Percentiles rank a stretch among this genome's conserved stretches.
Conservation (phyloP, 1,140 invertebrate genomes). For the Ostrea denselamellosa region DNA sequence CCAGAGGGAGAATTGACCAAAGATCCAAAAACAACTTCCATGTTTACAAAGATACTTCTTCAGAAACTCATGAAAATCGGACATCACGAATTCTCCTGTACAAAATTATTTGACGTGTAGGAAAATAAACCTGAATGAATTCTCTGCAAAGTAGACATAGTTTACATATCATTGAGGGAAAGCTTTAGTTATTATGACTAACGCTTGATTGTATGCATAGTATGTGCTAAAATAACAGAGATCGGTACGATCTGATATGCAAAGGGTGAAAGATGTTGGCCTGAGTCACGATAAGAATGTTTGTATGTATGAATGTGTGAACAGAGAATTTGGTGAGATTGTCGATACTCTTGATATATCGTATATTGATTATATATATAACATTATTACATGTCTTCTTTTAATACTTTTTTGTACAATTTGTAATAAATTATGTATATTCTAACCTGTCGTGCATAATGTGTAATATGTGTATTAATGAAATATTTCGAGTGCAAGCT, state of each 20-base stretch:
- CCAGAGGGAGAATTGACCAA: not conserved
- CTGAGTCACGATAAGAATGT: conserved; percentile 29
- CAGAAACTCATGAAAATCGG: conserved; percentile 29
- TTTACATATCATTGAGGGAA: conserved; percentile 10
- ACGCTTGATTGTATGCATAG: not conserved
- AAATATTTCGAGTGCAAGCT: not conserved
- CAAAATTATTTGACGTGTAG: conserved; percentile 17
- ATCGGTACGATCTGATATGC: not conserved
- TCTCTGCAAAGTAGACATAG: not conserved
- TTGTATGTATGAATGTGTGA: not conserved
- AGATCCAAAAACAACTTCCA: conserved; percentile 9
- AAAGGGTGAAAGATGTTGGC: not conserved
- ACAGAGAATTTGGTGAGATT: not conserved
- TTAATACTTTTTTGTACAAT: not conserved
- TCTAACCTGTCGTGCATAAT: not conserved
- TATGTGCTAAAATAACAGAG: conserved; percentile 21
- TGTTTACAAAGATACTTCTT: conserved; percentile 18
- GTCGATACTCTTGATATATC: not conserved
- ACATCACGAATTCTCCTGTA: not conserved
- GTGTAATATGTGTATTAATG: not conserved
- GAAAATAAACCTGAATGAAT: not conserved
- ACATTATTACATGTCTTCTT: not conserved
- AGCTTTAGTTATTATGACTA: not conserved
- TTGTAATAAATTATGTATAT: conserved; percentile 4
- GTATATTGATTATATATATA: not conserved